Evolutionary conservation across 2,888 invertebrate species (phyloP).

Genomic region (Apodemia duryi): DNA sequence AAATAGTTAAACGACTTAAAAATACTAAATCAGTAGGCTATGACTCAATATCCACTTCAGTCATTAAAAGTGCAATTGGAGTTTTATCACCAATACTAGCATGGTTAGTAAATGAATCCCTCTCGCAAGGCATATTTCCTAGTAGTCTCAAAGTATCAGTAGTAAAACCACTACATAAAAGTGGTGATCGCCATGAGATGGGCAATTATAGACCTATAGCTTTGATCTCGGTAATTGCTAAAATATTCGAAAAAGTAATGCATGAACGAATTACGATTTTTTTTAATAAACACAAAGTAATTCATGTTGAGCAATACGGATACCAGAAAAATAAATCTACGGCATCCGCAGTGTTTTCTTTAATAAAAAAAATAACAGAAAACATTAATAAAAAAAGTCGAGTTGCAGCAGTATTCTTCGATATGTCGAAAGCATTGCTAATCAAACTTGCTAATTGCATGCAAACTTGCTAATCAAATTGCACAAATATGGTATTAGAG

Average conservation of each 20-base stretch:
- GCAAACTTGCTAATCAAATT: too few species aligned
- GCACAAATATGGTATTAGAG: too few species aligned
- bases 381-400: neutral
- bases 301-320: neutral
- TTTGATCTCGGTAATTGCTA: neutral
- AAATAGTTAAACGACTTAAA: neutral
- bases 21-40: neutral
- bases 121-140: neutral
- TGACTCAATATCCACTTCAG: neutral
- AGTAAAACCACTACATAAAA: conserved; percentile 12
- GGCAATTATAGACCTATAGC: too few species aligned
- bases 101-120: conserved; percentile 12
- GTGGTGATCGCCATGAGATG: neutral
- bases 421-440: neutral
- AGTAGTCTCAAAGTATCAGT: neutral
- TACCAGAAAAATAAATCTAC: neutral
- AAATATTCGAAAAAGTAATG: neutral
- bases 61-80: neutral
- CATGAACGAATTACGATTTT: conserved; percentile 6
- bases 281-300: neutral
- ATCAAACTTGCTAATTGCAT: neutral
- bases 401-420: neutral
- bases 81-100: neutral
- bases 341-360: neutral
- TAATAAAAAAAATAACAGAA: neutral